Evolutionary conservation across 2,797 vertebrate species (phyloP), one percentile per base, ranked within the genome.

Genomic region (Rhinogobio ventralis): DNA sequence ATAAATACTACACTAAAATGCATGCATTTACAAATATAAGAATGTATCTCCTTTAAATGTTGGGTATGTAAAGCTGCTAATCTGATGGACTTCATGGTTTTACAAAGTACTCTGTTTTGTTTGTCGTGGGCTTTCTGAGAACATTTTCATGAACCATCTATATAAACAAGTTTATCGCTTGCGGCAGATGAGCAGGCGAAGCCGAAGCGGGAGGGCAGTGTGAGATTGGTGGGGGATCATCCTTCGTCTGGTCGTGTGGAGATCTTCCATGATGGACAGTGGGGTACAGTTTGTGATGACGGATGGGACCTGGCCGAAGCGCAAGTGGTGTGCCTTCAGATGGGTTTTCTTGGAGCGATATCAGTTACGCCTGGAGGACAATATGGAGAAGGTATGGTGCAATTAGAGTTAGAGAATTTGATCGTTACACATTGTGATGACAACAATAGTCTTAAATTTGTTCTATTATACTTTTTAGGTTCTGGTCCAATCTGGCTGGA

Each of bases 221-320:
- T 95, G 51, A 91, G 94, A 66, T 89, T 96, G 62, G 86, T 53
- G 25, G 94, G 92, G 5, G 3, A 7, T 2, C 81, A n/a, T 0
- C 2, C 13, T 2, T 90, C 88, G 1, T 91, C 91, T 82, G 95
- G 95, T 19, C 92, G 93, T 7, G 94, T 95, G 74, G 94, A 95
- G 88, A 45, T 95, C 84, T 95, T 90, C 81, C 93, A 95, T 14
- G 17, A 89, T 2, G 92, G 92, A 2, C 28, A 82, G 75, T 96
- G 94, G 94, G 94, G 95, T n/a, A 94, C 94, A 0, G 92, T 94
- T 77, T 95, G 95, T 81, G 93, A 95, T 8, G 94, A 95, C 10
- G 86, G 75, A 23, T 95, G 93, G 93, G 93, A 90, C 45, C 46
- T 92, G 51, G 28, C 62, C 1, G 92, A 94, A 46, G 92, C 94